phyloP scores from a whole-genome alignment of 2,888 invertebrate species.

The Lepetodrilus schrolli region DNA sequence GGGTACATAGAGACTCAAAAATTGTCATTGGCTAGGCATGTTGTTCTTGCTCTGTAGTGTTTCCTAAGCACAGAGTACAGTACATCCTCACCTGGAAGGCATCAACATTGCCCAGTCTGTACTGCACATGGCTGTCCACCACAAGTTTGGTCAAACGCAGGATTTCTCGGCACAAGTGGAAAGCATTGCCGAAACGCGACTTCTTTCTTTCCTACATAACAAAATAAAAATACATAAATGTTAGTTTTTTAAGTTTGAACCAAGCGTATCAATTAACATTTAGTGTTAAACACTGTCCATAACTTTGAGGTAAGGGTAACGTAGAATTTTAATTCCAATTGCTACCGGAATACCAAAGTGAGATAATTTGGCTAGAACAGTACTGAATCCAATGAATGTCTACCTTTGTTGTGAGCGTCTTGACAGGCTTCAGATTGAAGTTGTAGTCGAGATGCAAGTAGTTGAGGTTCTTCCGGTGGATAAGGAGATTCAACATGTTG shows the following conservation, averaged over 20 bases:
- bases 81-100: slow-evolving; percentile 82
- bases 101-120: slow-evolving; percentile 98
- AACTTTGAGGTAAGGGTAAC: too few species aligned
- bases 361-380: too few species aligned
- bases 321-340: neutral
- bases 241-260: too few species aligned
- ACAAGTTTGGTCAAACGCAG: slow-evolving; percentile 97
- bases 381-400: neutral
- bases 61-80: neutral
- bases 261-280: too few species aligned
- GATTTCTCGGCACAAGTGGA: slow-evolving; percentile 99
- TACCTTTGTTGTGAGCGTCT: slow-evolving; percentile 95
- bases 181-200: slow-evolving; percentile 86
- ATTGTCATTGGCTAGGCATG: too few species aligned
- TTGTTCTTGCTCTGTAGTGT: too few species aligned
- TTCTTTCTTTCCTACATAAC: slow-evolving; percentile 89
- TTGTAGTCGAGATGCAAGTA: slow-evolving; percentile 99
- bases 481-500: slow-evolving; percentile 98
- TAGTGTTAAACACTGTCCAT: too few species aligned
- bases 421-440: slow-evolving; percentile 99
- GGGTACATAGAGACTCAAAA: too few species aligned
- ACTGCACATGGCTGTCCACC: slow-evolving; percentile 99
- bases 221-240: slow-evolving; percentile 12
- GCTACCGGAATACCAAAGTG: too few species aligned
- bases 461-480: slow-evolving; percentile 99